Conservation (phyloP, 1,140 invertebrate species). For the Tyrophagus putrescentiae region DNA sequence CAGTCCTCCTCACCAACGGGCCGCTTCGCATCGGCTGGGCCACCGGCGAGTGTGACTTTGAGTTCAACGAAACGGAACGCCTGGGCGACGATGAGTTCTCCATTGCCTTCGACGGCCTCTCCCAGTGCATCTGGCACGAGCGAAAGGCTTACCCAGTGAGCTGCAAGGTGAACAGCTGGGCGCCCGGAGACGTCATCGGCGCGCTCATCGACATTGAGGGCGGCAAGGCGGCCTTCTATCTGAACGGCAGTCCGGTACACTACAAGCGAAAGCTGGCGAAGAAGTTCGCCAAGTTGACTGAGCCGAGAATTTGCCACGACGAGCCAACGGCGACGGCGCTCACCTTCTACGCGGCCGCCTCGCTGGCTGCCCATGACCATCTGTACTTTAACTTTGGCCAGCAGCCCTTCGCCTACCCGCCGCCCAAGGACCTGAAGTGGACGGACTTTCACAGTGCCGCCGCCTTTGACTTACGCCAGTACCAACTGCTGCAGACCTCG, state of each 20-base stretch:
- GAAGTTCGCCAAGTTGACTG: not conserved
- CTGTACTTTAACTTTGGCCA: not conserved
- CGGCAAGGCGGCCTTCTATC: not conserved
- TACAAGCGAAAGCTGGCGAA: not conserved
- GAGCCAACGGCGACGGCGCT: not conserved
- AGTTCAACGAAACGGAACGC: not conserved
- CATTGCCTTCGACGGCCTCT: not conserved
- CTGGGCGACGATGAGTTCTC: not conserved
- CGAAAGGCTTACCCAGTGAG: not conserved
- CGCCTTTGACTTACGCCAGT: not conserved
- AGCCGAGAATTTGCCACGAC: too few species aligned
- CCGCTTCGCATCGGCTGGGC: slow-evolving; percentile 7
- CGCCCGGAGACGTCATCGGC: not conserved
- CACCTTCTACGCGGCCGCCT: not conserved
- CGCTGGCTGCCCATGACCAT: not conserved
- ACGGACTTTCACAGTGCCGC: not conserved
- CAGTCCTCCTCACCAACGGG: not conserved
- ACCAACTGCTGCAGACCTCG: not conserved
- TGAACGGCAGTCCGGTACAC: not conserved
- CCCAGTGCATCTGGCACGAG: not conserved
- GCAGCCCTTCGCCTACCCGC: not conserved
- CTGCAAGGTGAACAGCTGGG: not conserved
- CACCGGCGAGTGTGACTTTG: not conserved
- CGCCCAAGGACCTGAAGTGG: not conserved
- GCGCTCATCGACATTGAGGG: not conserved